phyloP scores from a whole-genome alignment of 2,113 vertebrate genomes.

The Mormoops blainvillei region DNA sequence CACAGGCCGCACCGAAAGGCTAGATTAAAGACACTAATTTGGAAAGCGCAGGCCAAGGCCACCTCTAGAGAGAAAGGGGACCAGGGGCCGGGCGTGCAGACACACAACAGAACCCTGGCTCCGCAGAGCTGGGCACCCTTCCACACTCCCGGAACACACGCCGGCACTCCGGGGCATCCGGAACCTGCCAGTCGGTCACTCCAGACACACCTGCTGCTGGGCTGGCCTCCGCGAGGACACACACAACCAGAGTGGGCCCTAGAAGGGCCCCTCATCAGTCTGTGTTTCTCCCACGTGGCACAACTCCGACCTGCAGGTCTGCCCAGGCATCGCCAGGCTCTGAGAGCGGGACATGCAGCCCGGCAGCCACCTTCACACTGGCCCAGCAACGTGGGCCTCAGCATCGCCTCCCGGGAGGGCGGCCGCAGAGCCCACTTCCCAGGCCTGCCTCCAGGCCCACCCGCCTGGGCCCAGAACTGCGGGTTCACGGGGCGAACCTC shows the following conservation, averaged over 20 bases:
- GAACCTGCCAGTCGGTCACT: not conserved
- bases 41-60: not conserved
- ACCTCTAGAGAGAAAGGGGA: not conserved
- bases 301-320: not conserved
- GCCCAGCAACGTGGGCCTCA: not conserved
- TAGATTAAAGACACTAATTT: not conserved
- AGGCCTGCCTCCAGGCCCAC: not conserved
- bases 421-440: not conserved
- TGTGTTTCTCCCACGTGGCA: rapidly evolving
- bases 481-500: not conserved
- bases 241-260: not conserved
- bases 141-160: not conserved
- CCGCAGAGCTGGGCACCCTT: not conserved
- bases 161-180: not conserved
- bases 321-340: not conserved
- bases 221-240: not conserved
- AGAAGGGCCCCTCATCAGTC: not conserved
- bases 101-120: not conserved
- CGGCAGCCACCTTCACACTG: not conserved
- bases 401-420: not conserved
- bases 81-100: not conserved
- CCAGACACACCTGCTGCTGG: not conserved
- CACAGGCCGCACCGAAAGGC: not conserved
- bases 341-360: not conserved
- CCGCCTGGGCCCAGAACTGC: rapidly evolving